phyloP scores from a whole-genome alignment of 2,888 invertebrate species.

The Opisthograptis luteolata region DNA sequence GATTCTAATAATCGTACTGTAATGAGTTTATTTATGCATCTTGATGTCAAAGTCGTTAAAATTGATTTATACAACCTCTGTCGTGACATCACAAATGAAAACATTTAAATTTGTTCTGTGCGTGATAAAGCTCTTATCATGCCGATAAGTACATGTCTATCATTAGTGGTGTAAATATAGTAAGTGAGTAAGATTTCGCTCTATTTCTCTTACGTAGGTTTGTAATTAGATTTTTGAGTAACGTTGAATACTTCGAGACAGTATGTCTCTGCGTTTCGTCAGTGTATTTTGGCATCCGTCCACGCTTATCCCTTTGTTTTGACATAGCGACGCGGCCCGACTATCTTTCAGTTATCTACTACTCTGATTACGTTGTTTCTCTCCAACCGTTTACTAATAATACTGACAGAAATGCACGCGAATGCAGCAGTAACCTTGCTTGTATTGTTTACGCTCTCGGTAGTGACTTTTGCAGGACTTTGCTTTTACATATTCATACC shows the following conservation, averaged over 20 bases:
- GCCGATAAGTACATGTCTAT: slow-evolving; percentile 14
- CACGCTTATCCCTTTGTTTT: slow-evolving; percentile 42
- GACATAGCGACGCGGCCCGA: slow-evolving; percentile 25
- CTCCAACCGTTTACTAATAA: slow-evolving; percentile 5
- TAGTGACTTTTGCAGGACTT: too few relatives aligned
- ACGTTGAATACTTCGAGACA: slow-evolving; percentile 48
- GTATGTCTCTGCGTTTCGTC: slow-evolving; percentile 53
- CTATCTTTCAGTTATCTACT: slow-evolving; percentile 17
- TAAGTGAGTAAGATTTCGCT: slow-evolving; percentile 11
- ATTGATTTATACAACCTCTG: background rate
- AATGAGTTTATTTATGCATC: background rate
- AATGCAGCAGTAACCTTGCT: slow-evolving; percentile 2
- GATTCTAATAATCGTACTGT: slow-evolving; percentile 3
- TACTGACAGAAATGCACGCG: background rate
- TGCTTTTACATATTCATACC: too few relatives aligned
- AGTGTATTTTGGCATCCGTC: slow-evolving; percentile 57
- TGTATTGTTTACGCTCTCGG: too few relatives aligned
- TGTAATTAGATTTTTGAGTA: slow-evolving; percentile 26
- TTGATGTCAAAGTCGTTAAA: background rate
- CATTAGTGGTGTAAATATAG: slow-evolving; percentile 18
- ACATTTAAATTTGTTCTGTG: background rate
- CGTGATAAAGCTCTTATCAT: background rate
- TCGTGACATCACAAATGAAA: background rate
- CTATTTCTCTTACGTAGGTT: slow-evolving; percentile 10
- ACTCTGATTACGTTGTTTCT: slow-evolving; percentile 18